Evolutionary conservation across 2,113 vertebrate genomes (phyloP).

Genomic region (Gymnarchus niloticus): DNA sequence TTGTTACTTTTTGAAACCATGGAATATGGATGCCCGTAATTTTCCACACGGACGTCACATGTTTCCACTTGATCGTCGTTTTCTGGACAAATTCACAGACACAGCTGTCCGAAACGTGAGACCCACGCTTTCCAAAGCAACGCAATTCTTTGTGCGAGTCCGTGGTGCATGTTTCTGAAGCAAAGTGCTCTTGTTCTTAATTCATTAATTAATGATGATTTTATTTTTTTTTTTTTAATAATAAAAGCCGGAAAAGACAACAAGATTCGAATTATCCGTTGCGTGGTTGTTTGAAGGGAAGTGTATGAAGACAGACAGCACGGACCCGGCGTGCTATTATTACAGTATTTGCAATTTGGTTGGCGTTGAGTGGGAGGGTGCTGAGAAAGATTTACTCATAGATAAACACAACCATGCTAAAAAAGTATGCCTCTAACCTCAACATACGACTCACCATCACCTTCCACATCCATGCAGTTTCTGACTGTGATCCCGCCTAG

Average conservation of each 20-base stretch:
- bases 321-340: neutral
- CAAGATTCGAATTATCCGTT: neutral
- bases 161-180: neutral
- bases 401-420: neutral
- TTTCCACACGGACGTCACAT: neutral
- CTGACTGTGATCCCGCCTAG: too few species aligned
- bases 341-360: neutral
- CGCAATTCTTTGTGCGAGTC: neutral
- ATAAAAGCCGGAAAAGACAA: neutral
- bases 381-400: neutral
- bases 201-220: neutral
- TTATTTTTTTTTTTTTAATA: too few species aligned
- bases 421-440: neutral
- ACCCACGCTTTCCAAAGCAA: neutral
- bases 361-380: neutral
- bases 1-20: neutral
- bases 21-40: neutral
- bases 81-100: neutral
- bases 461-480: neutral
- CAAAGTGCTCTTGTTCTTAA: neutral
- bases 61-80: neutral
- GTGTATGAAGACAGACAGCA: neutral
- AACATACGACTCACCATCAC: neutral
- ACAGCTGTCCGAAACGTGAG: neutral
- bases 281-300: neutral